Evolutionary conservation across 53 echinoderm and acorn worm genomes (phyloP).

Genomic region (Luidia sarsii): DNA sequence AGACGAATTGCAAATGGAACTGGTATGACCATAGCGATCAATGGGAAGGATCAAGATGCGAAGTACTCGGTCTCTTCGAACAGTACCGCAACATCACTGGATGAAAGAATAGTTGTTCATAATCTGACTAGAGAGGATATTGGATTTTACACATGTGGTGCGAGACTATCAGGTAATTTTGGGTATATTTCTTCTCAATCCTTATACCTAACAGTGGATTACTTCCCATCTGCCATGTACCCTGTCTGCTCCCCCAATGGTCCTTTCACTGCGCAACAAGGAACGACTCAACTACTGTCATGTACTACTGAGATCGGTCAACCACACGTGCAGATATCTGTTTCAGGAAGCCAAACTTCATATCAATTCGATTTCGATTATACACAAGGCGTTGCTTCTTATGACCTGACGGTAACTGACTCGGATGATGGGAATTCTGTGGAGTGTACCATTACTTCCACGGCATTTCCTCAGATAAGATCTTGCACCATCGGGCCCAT

Average conservation of each 20-base stretch:
- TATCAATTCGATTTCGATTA: background rate
- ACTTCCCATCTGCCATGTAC: slow-evolving; percentile 20
- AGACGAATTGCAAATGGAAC: background rate
- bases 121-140: background rate
- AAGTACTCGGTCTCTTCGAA: no score
- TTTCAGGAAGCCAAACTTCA: background rate
- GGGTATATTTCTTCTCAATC: no score
- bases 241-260: slow-evolving; percentile 25
- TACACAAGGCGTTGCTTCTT: no score
- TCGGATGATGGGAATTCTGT: background rate
- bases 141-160: background rate
- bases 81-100: background rate
- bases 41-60: background rate
- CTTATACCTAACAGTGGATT: background rate
- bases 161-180: background rate
- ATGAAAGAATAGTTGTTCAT: background rate
- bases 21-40: background rate
- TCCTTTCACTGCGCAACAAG: slow-evolving; percentile 18
- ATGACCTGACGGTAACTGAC: background rate
- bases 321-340: background rate
- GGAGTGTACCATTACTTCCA: slow-evolving; percentile 1
- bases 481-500: slow-evolving; percentile 35
- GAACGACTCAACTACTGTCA: slow-evolving; percentile 4
- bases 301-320: slow-evolving; percentile 26
- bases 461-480: background rate